Conservation (phyloP, 1,140 invertebrate species). For the Eumeta japonica region DNA sequence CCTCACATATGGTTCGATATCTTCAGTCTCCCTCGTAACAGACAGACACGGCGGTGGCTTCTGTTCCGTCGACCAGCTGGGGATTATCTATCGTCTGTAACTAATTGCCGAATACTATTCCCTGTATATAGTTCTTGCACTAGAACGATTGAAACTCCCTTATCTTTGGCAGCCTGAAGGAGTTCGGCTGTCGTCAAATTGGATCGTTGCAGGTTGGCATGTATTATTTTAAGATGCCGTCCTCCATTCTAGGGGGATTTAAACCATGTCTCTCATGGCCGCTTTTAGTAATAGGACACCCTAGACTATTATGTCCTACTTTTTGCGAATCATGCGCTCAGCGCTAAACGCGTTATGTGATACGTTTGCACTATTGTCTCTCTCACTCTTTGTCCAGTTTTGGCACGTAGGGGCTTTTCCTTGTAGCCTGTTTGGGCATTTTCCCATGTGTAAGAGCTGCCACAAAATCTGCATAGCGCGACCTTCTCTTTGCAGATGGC, state of each 20-base stretch:
- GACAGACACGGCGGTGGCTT: constrained; percentile 10
- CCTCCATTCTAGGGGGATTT: background rate
- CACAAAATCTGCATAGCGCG: constrained; percentile 11
- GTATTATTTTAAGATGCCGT: constrained; percentile 8
- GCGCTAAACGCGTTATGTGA: no score
- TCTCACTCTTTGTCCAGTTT: background rate
- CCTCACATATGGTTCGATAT: constrained; percentile 8
- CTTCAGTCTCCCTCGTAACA: constrained; percentile 14
- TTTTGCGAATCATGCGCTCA: background rate
- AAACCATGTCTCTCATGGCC: constrained; percentile 9
- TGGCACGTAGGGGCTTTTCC: no score
- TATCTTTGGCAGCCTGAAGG: constrained; percentile 2
- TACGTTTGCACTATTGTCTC: background rate
- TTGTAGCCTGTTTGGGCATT: no score
- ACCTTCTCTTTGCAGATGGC: constrained; percentile 6
- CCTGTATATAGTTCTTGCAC: constrained; percentile 9
- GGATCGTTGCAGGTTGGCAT: constrained; percentile 15
- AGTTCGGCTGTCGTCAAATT: no score
- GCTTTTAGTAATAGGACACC: no score
- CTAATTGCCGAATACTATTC: constrained; percentile 14
- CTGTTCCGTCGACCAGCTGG: constrained; percentile 14
- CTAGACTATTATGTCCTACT: constrained; percentile 18
- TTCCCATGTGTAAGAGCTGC: constrained; percentile 1
- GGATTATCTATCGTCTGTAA: constrained; percentile 18
- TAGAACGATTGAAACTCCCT: no score